A percentile compares a stretch with the other conserved stretches of the same genome.
phyloP scores from a whole-genome alignment of 1,140 invertebrate genomes.

The Pseudomyrmex pallidus region DNA sequence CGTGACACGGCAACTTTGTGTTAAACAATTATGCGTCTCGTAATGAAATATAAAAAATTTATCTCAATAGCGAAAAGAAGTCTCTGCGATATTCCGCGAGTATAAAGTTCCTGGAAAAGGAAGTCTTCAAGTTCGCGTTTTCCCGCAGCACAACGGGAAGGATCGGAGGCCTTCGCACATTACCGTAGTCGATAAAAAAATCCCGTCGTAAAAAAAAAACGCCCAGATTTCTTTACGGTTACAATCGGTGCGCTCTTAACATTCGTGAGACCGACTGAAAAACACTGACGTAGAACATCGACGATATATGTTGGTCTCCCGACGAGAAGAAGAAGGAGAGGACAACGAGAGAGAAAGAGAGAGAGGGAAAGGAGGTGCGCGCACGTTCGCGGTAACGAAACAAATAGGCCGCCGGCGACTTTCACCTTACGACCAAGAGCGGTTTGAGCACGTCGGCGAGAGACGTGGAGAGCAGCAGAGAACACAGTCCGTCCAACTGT shows the following conservation, averaged over 20 bases:
- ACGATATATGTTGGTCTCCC: neutral
- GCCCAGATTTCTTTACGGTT: no score
- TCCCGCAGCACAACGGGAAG: no score
- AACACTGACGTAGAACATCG: slow-evolving; percentile 11
- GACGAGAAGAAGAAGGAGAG: slow-evolving; percentile 20
- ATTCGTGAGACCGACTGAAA: neutral
- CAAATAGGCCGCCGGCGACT: slow-evolving; percentile 84
- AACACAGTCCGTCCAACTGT: slow-evolving; percentile 45
- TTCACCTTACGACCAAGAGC: slow-evolving; percentile 78
- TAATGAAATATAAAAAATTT: no score
- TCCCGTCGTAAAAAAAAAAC: no score
- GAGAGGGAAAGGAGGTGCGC: slow-evolving; percentile 48
- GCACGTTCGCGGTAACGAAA: slow-evolving; percentile 78
- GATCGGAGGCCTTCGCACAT: no score
- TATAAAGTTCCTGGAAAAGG: no score
- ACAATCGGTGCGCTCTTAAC: neutral
- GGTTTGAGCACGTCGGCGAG: slow-evolving; percentile 54
- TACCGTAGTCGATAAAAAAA: no score
- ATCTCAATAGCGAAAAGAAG: no score
- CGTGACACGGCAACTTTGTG: no score
- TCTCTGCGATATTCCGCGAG: no score
- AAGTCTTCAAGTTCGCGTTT: no score
- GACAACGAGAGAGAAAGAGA: neutral
- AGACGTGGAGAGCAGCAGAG: slow-evolving; percentile 50
- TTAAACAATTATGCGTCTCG: no score